Evolutionary conservation across 2,113 vertebrate species (phyloP), one percentile per base, ranked within the genome.

Genomic region (Petroica traversi): DNA sequence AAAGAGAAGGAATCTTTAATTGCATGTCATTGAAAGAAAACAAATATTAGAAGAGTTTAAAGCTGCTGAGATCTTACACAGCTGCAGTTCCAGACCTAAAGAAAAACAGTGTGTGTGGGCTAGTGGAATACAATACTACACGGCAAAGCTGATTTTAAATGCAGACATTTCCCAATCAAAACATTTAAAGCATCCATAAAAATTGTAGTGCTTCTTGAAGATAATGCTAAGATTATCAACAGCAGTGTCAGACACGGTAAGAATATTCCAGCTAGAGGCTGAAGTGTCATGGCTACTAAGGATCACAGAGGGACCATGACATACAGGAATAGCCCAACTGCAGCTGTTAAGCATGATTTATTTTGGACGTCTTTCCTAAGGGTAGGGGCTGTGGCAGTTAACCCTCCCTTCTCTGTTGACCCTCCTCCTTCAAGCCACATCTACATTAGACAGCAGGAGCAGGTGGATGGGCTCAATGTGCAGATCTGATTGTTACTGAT

Each of bases 361-460:
- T 40, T 85, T 34, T 36, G 52, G 8, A 38, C 11, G 8, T 69
- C 18, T 67, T 61, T 77, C 38, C 34, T 69, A 57, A 36, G 11
- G 20, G 40, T 4, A 71, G 57, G 11, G 24, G 72, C 12, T 46
- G 36, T 18, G 34, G 49, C 66, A 85, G 31, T 15, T 20, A 58
- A 54, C 26, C 1, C 0, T 25, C 20, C 46, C 16, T 77, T 36
- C n/a, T 59, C 59, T 72, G 49, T 23, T 38, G 51, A 38, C 17
- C 36, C 49, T 69, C 68, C 49, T 72, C 46, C 62, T 81, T 66
- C 46, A 49, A 58, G 59, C 38, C 31, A 23, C 31, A 38, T 34
- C 55, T 36, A 5, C 5, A 29, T 0, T 11, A 29, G 28, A 45
- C 5, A 77, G 17, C 43, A 38, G 0, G 1, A 85, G 51, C 61